phyloP scores from a whole-genome alignment of 2,888 invertebrate genomes.

The Erebia palarica region DNA sequence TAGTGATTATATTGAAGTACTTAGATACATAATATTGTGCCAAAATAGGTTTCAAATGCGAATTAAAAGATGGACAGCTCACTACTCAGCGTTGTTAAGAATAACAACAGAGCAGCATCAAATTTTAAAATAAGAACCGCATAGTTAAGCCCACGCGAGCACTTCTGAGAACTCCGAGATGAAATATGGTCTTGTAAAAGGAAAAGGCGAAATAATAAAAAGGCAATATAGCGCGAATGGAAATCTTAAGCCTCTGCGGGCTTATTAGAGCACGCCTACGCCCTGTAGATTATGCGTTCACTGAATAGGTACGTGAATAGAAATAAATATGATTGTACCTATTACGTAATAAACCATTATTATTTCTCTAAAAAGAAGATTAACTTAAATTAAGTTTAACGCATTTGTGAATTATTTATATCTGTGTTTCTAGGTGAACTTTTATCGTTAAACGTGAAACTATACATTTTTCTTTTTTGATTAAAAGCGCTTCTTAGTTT shows the following conservation, averaged over 20 bases:
- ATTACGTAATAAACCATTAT: background rate
- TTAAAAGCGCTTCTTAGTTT: too few species aligned
- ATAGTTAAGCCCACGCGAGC: constrained; percentile 40
- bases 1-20: too few species aligned
- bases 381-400: background rate
- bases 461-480: too few species aligned
- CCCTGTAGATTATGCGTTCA: constrained; percentile 41
- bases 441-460: too few species aligned
- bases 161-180: constrained; percentile 46
- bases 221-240: constrained; percentile 38
- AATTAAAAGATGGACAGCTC: background rate
- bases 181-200: constrained; percentile 48
- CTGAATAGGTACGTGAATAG: constrained; percentile 1
- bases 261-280: constrained; percentile 55
- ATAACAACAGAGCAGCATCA: constrained; percentile 11
- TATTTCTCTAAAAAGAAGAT: background rate
- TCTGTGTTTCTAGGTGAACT: too few species aligned
- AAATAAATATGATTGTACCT: constrained; percentile 1
- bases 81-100: background rate
- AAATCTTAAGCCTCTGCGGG: constrained; percentile 41
- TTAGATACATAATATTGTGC: background rate
- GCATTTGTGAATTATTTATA: background rate
- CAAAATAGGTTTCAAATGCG: constrained; percentile 5
- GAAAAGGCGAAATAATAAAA: constrained; percentile 45
- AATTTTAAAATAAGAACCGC: constrained; percentile 40